These are phyloP conservation scores for Entomobrya proxima DNA, from an alignment of 2,888 invertebrate genomes.

Conservation along the genomic window DNA sequence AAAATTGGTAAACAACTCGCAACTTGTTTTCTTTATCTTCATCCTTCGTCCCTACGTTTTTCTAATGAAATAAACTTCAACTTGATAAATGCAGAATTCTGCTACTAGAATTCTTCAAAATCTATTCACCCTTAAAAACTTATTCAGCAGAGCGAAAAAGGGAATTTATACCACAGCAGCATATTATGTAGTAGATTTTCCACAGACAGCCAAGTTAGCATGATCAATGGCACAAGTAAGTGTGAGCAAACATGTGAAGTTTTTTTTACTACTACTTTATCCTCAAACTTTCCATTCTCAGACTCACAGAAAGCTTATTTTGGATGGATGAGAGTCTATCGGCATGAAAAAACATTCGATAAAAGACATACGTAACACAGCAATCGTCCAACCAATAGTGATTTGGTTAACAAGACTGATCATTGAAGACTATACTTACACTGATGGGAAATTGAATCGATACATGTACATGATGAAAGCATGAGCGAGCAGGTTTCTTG, in stretches of 20 bases:
- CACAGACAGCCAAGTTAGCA: neutral
- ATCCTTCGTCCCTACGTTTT: neutral
- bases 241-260: neutral
- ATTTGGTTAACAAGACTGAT: neutral
- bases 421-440: no score
- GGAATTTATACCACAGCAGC: neutral
- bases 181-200: neutral
- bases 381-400: neutral
- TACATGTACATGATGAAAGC: neutral
- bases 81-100: neutral
- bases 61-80: neutral
- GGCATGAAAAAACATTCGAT: neutral
- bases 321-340: slow-evolving; percentile 3
- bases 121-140: neutral
- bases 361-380: neutral
- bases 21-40: slow-evolving; percentile 14
- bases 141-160: neutral
- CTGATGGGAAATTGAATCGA: neutral
- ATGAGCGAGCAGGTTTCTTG: no score
- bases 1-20: slow-evolving; percentile 35
- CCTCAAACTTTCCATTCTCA: neutral
- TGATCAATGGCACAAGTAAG: slow-evolving; percentile 1
- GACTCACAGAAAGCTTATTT: no score
- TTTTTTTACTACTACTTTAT: neutral
- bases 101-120: neutral